Evolutionary conservation across 2,113 vertebrate genomes (phyloP).

Genomic region (Rhodinocichla rosea): DNA sequence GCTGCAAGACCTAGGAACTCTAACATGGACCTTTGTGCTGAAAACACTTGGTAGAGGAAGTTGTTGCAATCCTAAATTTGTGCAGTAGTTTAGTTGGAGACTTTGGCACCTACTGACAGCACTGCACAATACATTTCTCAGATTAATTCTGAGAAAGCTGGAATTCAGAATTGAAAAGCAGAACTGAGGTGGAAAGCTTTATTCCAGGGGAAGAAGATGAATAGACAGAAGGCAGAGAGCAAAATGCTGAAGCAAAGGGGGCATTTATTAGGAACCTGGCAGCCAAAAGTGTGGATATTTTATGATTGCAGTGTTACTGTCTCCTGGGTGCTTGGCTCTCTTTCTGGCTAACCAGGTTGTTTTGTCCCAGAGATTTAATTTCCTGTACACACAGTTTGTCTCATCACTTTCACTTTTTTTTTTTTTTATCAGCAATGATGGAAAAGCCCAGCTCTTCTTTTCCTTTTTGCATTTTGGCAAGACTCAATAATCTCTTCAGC

Average conservation of each 20-base stretch:
- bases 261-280: background rate
- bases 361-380: constrained; percentile 24
- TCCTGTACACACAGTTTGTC: background rate
- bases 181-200: background rate
- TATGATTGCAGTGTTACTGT: background rate
- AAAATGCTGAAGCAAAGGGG: background rate
- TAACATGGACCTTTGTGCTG: background rate
- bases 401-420: background rate
- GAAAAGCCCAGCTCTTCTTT: background rate
- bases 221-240: background rate
- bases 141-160: background rate
- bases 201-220: background rate
- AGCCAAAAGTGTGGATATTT: background rate
- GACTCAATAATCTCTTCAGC: background rate
- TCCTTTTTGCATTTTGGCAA: constrained; percentile 3
- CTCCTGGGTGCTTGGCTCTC: background rate
- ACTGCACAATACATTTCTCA: background rate
- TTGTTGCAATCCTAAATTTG: background rate
- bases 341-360: background rate
- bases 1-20: background rate
- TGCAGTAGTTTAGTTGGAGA: background rate
- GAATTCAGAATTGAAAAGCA: background rate
- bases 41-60: background rate
- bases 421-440: background rate
- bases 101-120: background rate